Evolutionary conservation across 2,113 vertebrate species (phyloP).

Genomic region (Indicator indicator): DNA sequence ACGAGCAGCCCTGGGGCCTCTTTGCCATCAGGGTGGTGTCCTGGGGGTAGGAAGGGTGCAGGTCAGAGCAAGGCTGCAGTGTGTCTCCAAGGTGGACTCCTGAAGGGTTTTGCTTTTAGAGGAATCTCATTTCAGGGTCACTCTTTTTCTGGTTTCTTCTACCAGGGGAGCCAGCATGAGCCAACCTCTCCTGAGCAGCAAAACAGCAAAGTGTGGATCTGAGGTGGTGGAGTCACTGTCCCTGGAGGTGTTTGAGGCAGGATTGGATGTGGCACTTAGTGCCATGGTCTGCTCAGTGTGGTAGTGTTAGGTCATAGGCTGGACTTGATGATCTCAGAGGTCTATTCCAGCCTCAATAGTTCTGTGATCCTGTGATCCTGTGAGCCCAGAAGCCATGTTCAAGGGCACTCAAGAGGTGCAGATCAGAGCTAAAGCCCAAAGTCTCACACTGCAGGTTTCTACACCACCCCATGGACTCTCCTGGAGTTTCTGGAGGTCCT

Average conservation of each 20-base stretch:
- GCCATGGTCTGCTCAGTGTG: no score
- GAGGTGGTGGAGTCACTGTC: not conserved
- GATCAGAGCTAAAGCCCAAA: not conserved
- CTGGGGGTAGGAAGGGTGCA: not conserved
- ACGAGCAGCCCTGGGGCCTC: not conserved
- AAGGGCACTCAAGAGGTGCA: not conserved
- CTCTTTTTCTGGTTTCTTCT: not conserved
- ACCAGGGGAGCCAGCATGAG: fast-evolving
- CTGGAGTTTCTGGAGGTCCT: not conserved
- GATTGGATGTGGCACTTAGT: no score
- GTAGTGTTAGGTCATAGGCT: no score
- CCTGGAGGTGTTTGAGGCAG: no score
- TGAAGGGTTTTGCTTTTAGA: not conserved
- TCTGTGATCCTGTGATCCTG: no score
- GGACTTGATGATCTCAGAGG: no score
- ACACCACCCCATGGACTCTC: not conserved
- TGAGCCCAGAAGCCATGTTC: not conserved
- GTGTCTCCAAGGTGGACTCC: not conserved
- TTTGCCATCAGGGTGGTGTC: not conserved
- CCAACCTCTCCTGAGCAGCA: not conserved
- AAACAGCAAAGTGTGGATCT: not conserved
- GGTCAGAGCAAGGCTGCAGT: not conserved
- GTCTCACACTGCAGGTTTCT: not conserved
- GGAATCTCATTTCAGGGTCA: not conserved
- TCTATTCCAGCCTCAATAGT: no score